Conservation (phyloP, 2,113 vertebrate genomes). For the Triplophysa dalaica region DNA sequence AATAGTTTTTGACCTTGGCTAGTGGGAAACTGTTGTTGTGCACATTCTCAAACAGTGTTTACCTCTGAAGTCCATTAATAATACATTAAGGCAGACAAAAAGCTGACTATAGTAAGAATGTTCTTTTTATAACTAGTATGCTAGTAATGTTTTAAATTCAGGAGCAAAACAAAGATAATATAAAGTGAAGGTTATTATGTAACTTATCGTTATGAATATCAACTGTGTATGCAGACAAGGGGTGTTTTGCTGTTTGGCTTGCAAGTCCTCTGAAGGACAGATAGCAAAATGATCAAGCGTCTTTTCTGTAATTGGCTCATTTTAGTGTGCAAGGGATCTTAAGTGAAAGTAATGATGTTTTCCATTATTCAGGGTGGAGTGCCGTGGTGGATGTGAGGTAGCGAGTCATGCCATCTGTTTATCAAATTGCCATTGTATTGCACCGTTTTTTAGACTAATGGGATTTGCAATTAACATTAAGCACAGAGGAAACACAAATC, state of each 20-base stretch:
- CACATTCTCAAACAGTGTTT: conserved; percentile 18
- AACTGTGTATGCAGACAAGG: background rate
- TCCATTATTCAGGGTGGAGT: conserved; percentile 20
- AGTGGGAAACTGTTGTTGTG: conserved; percentile 5
- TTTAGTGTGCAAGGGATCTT: background rate
- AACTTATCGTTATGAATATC: background rate
- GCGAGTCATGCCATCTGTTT: conserved; percentile 36
- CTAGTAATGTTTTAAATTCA: background rate
- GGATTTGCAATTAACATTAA: conserved; percentile 43
- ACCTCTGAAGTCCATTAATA: background rate
- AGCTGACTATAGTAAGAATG: background rate
- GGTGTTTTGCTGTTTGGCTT: background rate
- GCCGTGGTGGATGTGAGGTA: conserved; percentile 25
- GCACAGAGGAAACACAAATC: conserved; percentile 14
- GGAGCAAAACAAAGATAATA: background rate
- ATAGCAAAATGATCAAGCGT: conserved; percentile 14
- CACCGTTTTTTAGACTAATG: conserved; percentile 44
- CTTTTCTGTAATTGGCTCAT: conserved; percentile 17
- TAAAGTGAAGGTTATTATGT: background rate
- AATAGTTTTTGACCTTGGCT: conserved; percentile 2
- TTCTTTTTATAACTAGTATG: background rate
- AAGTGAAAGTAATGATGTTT: conserved; percentile 42
- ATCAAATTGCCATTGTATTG: conserved; percentile 43
- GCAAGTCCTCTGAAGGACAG: conserved; percentile 9
- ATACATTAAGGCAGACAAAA: background rate